These are phyloP conservation scores for Leptonema lineaticorne DNA, from an alignment of 1,140 invertebrate species.

Conservation along the genomic window DNA sequence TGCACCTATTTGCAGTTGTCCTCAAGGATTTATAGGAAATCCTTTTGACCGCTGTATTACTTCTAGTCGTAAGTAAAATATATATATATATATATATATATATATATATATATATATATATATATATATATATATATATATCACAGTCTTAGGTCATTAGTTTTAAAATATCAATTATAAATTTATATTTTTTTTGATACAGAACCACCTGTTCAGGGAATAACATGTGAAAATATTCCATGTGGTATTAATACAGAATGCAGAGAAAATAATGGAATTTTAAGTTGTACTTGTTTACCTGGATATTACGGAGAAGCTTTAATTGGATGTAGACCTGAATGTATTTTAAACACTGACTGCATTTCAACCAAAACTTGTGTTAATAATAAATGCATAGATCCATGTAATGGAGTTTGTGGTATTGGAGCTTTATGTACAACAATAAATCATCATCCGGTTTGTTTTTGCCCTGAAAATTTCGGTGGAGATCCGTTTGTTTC, in stretches of 20 bases:
- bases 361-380: conserved; percentile 66
- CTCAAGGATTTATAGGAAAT: conserved; percentile 72
- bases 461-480: conserved; percentile 70
- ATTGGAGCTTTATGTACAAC: conserved; percentile 72
- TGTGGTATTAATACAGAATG: conserved; percentile 79
- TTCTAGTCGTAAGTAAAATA: conserved; percentile 51
- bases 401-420: conserved; percentile 76
- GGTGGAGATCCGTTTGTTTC: conserved; percentile 78
- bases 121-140: too few relatives aligned
- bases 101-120: too few relatives aligned
- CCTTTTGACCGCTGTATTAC: conserved; percentile 75
- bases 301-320: conserved; percentile 75
- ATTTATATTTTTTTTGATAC: conserved; percentile 12
- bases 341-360: conserved; percentile 78
- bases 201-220: conserved; percentile 54
- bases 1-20: conserved; percentile 75
- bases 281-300: conserved; percentile 65
- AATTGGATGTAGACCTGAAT: conserved; percentile 73
- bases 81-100: too few relatives aligned
- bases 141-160: too few relatives aligned
- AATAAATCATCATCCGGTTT: conserved; percentile 76
- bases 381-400: conserved; percentile 79
- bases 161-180: too few relatives aligned
- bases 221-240: conserved; percentile 67
- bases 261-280: conserved; percentile 57